These are phyloP conservation scores for Argyresthia albistria DNA, from an alignment of 2,888 invertebrate species.

Conservation along the genomic window DNA sequence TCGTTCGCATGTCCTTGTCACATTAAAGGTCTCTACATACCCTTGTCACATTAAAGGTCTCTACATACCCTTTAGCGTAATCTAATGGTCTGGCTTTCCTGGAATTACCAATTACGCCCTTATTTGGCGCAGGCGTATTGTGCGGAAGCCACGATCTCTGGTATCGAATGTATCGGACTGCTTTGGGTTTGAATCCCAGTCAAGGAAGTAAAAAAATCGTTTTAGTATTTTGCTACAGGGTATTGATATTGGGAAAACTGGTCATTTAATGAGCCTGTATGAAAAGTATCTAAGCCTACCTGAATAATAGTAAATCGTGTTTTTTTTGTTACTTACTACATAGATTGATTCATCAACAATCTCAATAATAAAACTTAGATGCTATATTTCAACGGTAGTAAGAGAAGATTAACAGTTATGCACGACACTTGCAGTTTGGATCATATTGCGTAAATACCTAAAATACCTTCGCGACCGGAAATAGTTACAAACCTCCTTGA, in stretches of 20 bases:
- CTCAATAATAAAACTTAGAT: neutral
- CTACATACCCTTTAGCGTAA: constrained; percentile 2
- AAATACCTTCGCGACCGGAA: too few species aligned
- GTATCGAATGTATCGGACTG: neutral
- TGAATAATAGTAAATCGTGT: neutral
- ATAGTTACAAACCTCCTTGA: neutral
- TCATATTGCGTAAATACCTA: too few species aligned
- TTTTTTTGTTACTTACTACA: neutral
- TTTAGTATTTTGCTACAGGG: neutral
- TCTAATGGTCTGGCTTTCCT: constrained; percentile 32
- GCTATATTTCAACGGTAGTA: neutral
- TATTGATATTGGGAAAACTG: neutral
- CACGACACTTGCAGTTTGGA: too few species aligned
- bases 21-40: constrained; percentile 3
- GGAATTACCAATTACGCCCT: constrained; percentile 54
- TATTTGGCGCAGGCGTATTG: constrained; percentile 28
- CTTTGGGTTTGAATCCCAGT: neutral
- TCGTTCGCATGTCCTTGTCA: constrained; percentile 4
- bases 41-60: constrained; percentile 3
- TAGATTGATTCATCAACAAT: too few species aligned
- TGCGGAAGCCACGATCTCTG: constrained; percentile 5
- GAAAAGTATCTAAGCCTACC: neutral
- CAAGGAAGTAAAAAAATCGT: neutral
- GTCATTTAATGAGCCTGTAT: neutral
- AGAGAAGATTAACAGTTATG: neutral